phyloP scores from a whole-genome alignment of 2,113 vertebrate species.

The Percopsis transmontana region DNA sequence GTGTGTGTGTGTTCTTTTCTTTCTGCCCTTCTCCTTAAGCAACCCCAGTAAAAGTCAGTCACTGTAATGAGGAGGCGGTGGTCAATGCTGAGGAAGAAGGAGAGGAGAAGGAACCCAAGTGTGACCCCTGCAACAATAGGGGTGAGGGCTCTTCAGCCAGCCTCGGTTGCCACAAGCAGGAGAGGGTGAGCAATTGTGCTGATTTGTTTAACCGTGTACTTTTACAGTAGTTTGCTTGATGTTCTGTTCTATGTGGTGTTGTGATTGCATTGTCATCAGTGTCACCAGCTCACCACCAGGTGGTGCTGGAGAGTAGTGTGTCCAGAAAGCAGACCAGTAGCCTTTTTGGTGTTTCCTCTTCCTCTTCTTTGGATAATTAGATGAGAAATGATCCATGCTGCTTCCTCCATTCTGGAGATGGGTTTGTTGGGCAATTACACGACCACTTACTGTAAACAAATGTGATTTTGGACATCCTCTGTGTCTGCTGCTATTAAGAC shows the following conservation, averaged over 20 bases:
- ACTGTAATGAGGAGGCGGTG: conserved; percentile 69
- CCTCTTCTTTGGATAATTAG: conserved; percentile 62
- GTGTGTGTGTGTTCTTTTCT: background rate
- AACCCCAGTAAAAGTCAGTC: conserved; percentile 68
- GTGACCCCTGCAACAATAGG: conserved; percentile 16
- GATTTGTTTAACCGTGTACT: background rate
- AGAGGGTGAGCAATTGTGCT: conserved; percentile 48
- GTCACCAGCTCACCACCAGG: conserved; percentile 55
- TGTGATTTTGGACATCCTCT: conserved; percentile 36
- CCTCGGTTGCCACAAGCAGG: conserved; percentile 60
- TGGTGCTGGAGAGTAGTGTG: conserved; percentile 51
- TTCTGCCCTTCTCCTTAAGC: conserved; percentile 54
- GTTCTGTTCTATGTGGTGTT: background rate
- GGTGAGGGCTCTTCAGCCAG: conserved; percentile 77
- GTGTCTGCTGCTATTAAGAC: conserved; percentile 19
- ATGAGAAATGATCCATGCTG: conserved; percentile 60
- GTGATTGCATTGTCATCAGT: background rate
- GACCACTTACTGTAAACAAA: conserved; percentile 63
- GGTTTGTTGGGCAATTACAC: conserved; percentile 56
- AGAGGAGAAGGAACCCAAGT: conserved; percentile 21
- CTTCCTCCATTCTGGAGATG: conserved; percentile 49
- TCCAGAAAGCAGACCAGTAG: conserved; percentile 5
- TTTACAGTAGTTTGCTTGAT: background rate
- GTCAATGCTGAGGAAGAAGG: conserved; percentile 59
- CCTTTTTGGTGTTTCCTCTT: conserved; percentile 22